Conservation (phyloP, 1,140 invertebrate species). For the Reticulitermes speratus region DNA sequence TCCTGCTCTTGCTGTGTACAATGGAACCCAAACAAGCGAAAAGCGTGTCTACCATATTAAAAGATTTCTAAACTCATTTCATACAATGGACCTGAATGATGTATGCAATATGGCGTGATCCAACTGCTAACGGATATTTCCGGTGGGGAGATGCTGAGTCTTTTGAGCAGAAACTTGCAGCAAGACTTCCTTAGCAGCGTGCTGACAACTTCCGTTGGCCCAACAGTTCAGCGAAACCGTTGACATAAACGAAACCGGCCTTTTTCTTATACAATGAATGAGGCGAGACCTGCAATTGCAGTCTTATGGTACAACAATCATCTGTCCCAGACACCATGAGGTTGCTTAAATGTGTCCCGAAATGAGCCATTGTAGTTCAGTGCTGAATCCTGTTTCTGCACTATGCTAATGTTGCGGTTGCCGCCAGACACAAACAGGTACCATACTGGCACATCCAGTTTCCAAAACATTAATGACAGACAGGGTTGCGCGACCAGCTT, state of each 20-base stretch:
- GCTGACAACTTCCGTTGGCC: too few species aligned
- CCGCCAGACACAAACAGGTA: too few species aligned
- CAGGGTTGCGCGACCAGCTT: too few species aligned
- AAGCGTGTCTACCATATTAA: neutral
- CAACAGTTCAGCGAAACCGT: neutral
- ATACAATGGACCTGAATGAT: neutral
- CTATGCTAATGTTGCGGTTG: too few species aligned
- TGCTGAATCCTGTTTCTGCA: too few species aligned
- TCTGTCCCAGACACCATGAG: too few species aligned
- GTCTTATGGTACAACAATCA: too few species aligned
- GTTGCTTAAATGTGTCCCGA: too few species aligned
- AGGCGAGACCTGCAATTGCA: too few species aligned
- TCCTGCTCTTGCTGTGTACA: neutral
- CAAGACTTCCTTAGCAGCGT: neutral
- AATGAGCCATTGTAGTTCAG: too few species aligned
- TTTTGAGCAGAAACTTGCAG: neutral
- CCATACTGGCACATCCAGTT: too few species aligned
- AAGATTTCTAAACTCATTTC: neutral
- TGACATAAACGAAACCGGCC: neutral
- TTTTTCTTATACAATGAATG: neutral
- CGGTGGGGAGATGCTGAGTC: neutral
- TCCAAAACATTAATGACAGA: too few species aligned
- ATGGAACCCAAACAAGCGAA: neutral
- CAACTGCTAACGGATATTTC: slow-evolving; percentile 6
- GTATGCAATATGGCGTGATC: neutral